A percentile compares a stretch with the other conserved stretches of the same genome.
These are phyloP conservation scores for Nomada hirtipes DNA, from an alignment of 2,888 invertebrate species.

Conservation along the genomic window DNA sequence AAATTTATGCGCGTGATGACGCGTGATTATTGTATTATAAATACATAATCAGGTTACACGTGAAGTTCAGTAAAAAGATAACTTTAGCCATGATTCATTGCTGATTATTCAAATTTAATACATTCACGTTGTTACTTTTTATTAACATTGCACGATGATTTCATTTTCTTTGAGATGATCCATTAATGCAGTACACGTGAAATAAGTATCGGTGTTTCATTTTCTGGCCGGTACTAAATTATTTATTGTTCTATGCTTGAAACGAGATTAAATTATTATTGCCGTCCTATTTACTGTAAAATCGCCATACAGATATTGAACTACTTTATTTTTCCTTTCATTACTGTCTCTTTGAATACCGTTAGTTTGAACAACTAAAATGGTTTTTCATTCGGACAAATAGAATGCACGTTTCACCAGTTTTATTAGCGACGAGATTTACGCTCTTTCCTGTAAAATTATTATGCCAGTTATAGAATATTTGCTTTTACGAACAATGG, in stretches of 20 bases:
- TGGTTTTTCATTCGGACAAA: not conserved
- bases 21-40: not conserved
- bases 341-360: not conserved
- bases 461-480: not conserved
- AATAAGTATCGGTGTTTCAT: too few species aligned
- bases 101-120: not conserved
- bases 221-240: too few species aligned
- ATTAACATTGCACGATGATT: too few species aligned
- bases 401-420: not conserved
- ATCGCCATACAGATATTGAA: not conserved
- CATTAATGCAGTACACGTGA: too few species aligned
- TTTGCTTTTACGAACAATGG: not conserved
- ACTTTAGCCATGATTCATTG: too few species aligned
- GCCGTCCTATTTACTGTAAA: not conserved
- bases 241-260: too few species aligned
- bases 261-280: slow-evolving; percentile 3
- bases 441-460: not conserved
- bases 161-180: too few species aligned
- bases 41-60: not conserved
- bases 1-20: not conserved
- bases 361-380: not conserved
- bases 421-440: slow-evolving; percentile 11
- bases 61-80: not conserved
- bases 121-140: too few species aligned
- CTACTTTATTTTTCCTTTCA: not conserved